Evolutionary conservation across 2,888 invertebrate species (phyloP), one percentile per base, ranked within the genome.

Genomic region (Rhamnusium bicolor): DNA sequence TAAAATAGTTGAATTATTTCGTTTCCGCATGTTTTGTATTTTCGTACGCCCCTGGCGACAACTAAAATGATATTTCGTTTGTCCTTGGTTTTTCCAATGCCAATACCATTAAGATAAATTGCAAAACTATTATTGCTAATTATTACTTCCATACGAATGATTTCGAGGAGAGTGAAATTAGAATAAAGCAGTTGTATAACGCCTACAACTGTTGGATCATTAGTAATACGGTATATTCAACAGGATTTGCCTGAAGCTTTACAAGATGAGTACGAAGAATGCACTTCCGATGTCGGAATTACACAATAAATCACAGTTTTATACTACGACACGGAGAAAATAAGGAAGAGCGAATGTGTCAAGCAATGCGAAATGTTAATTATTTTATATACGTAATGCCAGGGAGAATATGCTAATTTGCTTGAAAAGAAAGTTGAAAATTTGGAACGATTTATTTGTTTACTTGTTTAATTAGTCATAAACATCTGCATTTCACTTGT

Each of bases 401-500:
- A 21, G 0, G 18, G 10, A 21, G 12, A 21, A 14, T 6, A 2
- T 24, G 19, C 8, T 16, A 47, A 27, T 63, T 49, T 49, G 19
- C 16, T 27, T 49, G 24, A 63, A 63, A 63, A 7, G 49, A 63
- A 63, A 63, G 63, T 63, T 49, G 49, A 63, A 49, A 63, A n/a
- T 54, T 24, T 7, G 14, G 14, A 27, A 6, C 1, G 8, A 18
- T 4, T 19, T 47, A 18, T 63, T 63, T 63, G 19, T 63, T 63
- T 63, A 27, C 27, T 24, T 63, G 21, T 49, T 49, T 63, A 14
- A 10, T 63, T 49, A 63, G 49, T 7, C n/a, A 8, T 63, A 14
- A 21, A 40, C 7, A 16, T 58, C 16, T 32, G 24, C 12, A 24
- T 27, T 24, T 19, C 18, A 27, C 1, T 21, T n/a, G n/a, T n/a